Conservation (phyloP, 2,797 vertebrate species). For the Bradypodion pumilum region DNA sequence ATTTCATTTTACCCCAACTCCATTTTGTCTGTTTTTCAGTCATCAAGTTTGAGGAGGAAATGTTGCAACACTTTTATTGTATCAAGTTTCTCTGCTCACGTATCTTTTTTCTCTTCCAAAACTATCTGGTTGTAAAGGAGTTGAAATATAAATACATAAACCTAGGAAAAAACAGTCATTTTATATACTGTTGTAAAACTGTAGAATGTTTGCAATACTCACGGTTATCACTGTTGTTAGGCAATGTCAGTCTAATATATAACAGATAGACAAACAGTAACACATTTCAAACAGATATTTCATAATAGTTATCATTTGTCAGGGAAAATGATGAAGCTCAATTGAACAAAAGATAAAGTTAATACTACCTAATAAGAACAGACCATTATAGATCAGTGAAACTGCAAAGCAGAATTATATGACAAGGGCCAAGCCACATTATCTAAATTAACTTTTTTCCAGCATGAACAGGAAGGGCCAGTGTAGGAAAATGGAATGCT, state of each 20-base stretch:
- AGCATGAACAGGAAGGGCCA: conserved; percentile 94
- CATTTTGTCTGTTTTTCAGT: neutral
- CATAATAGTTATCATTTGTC: conserved; percentile 66
- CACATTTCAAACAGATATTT: conserved; percentile 73
- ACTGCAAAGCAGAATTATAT: conserved; percentile 94
- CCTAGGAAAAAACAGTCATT: conserved; percentile 19
- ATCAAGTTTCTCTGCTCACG: too few relatives aligned
- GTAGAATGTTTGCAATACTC: conserved; percentile 50
- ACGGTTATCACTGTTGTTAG: conserved; percentile 59
- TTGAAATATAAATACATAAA: conserved; percentile 21
- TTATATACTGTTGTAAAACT: conserved; percentile 48
- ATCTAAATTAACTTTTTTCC: conserved; percentile 99
- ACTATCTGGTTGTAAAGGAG: neutral
- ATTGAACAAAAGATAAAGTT: conserved; percentile 94
- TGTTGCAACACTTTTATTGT: neutral
- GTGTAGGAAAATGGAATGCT: conserved; percentile 85
- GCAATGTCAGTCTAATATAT: conserved; percentile 61
- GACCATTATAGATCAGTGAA: conserved; percentile 98
- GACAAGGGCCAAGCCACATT: conserved; percentile 95
- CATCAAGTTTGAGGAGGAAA: neutral
- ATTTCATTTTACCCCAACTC: neutral
- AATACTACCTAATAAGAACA: conserved; percentile 97
- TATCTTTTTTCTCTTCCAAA: neutral
- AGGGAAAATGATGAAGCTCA: conserved; percentile 84
- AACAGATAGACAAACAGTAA: conserved; percentile 64